A percentile compares a stretch with the other conserved stretches of the same genome.
phyloP scores from a whole-genome alignment of 2,888 invertebrate genomes.

The Polyploca ridens region DNA sequence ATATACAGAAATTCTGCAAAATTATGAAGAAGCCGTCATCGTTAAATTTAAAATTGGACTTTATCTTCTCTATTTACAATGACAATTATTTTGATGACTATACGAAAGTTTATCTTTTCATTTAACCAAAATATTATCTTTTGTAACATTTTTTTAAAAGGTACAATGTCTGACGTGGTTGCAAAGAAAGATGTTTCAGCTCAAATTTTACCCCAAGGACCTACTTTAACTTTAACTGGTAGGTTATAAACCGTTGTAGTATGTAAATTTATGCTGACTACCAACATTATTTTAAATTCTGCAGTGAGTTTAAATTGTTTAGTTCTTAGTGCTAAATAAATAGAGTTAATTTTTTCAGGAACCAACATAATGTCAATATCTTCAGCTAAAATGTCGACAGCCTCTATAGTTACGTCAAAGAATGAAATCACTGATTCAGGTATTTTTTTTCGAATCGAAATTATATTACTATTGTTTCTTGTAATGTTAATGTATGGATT shows the following conservation, averaged over 20 bases:
- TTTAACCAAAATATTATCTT: too few species aligned
- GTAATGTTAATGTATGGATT: too few species aligned
- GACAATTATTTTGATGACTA: too few species aligned
- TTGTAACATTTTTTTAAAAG: neutral
- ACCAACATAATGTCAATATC: constrained; percentile 40
- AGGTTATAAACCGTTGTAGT: neutral
- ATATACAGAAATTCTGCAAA: too few species aligned
- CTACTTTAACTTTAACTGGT: constrained; percentile 29
- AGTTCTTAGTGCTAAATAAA: neutral
- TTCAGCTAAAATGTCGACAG: constrained; percentile 26
- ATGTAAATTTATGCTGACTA: neutral
- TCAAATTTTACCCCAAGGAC: constrained; percentile 12
- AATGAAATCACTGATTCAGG: neutral
- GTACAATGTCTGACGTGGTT: neutral
- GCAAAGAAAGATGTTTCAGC: neutral
- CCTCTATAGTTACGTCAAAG: constrained; percentile 7
- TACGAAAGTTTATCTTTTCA: too few species aligned
- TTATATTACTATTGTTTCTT: neutral
- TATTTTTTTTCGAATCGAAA: neutral
- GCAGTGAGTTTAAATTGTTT: too few species aligned
- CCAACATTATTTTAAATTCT: neutral
- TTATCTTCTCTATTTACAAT: too few species aligned
- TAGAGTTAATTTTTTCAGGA: constrained; percentile 30
- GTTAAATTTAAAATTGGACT: too few species aligned
- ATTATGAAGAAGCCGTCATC: too few species aligned